Percentiles rank a stretch among this genome's conserved stretches.
Conservation (phyloP, 2,113 vertebrate species). For the Saccopteryx leptura region DNA sequence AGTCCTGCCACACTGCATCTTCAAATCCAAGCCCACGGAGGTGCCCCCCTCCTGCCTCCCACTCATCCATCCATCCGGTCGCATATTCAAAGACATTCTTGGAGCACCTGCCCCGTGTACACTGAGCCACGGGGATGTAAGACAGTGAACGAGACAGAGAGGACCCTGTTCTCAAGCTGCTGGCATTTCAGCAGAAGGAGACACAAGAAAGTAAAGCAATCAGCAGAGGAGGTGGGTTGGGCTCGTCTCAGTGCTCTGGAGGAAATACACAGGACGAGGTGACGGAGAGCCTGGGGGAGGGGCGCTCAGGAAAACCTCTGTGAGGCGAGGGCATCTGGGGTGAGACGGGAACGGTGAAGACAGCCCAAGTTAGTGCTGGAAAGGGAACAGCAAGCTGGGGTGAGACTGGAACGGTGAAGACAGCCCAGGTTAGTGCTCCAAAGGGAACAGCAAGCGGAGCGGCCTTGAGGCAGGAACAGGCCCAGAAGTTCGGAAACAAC, state of each 20-base stretch:
- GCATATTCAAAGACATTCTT: fast-evolving
- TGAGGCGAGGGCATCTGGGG: not conserved
- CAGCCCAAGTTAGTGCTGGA: not conserved
- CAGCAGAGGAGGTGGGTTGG: not conserved
- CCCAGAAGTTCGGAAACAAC: fast-evolving
- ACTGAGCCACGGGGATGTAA: not conserved
- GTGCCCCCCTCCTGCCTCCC: not conserved
- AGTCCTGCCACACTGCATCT: not conserved
- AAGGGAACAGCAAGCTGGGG: not conserved
- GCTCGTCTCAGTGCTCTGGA: not conserved
- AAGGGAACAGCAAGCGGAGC: not conserved
- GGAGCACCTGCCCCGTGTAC: not conserved
- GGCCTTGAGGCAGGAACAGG: not conserved
- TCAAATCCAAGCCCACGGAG: not conserved
- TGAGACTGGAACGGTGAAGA: not conserved
- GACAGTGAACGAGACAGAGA: not conserved
- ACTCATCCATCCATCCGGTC: not conserved
- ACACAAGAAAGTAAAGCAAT: not conserved
- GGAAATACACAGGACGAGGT: not conserved
- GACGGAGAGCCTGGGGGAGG: not conserved
- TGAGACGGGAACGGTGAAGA: not conserved
- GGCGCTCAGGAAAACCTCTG: not conserved
- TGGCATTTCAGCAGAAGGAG: not conserved
- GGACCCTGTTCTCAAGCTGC: not conserved
- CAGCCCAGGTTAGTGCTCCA: not conserved